Evolutionary conservation across 2,113 vertebrate genomes (phyloP).

Genomic region (Zosterops japonicus): DNA sequence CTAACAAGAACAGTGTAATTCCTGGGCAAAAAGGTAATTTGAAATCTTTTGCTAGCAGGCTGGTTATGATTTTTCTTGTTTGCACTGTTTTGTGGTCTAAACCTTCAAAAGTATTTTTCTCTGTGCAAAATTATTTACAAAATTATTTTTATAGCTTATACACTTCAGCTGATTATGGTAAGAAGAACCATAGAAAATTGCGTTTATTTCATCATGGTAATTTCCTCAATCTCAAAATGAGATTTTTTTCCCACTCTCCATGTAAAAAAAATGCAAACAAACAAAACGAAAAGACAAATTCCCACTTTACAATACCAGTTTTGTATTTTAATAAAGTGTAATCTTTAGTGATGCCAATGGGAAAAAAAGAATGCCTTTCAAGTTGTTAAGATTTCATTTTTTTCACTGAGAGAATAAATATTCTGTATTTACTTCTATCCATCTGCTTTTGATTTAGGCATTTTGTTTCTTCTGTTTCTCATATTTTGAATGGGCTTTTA

Average conservation of each 20-base stretch:
- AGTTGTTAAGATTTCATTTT: neutral
- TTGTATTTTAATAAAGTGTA: neutral
- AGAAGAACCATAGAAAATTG: neutral
- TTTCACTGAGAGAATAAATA: neutral
- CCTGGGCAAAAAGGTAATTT: neutral
- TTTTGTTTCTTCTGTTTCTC: neutral
- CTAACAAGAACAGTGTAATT: neutral
- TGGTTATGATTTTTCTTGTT: neutral
- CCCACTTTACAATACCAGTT: neutral
- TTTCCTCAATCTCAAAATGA: fast-evolving
- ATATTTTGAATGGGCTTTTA: neutral
- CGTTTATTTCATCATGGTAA: neutral
- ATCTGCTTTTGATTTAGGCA: neutral
- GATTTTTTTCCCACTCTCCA: fast-evolving
- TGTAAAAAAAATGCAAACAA: neutral
- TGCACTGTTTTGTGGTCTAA: neutral
- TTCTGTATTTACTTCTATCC: neutral
- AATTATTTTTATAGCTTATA: neutral
- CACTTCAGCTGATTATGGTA: neutral
- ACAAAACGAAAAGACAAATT: neutral
- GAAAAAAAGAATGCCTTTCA: fast-evolving
- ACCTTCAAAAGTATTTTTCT: neutral
- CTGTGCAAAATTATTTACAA: neutral
- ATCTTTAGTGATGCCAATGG: neutral
- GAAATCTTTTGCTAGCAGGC: neutral